Evolutionary conservation across 2,888 invertebrate species (phyloP).

Genomic region (Melanchra persicariae): DNA sequence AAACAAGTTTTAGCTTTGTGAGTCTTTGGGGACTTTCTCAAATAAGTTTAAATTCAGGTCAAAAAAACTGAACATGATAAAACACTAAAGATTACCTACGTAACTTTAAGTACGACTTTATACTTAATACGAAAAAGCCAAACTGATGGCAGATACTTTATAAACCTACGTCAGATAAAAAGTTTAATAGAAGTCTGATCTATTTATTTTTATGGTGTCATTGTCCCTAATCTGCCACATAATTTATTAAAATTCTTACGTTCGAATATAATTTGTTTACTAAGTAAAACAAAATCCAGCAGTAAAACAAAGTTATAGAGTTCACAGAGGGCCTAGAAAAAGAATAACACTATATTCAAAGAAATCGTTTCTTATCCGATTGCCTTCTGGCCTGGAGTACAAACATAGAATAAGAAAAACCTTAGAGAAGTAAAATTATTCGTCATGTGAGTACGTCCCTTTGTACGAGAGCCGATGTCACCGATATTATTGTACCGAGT

Average conservation of each 20-base stretch:
- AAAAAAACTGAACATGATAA: constrained; percentile 33
- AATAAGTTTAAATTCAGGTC: constrained; percentile 8
- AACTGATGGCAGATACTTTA: neutral
- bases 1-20: constrained; percentile 10
- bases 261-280: neutral
- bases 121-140: neutral
- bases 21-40: neutral
- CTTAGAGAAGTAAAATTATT: neutral
- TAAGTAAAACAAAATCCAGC: neutral
- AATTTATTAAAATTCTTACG: neutral
- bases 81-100: constrained; percentile 24
- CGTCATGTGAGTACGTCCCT: too few species aligned
- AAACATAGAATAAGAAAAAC: constrained; percentile 9
- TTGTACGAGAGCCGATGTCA: too few species aligned
- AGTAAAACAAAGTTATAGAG: constrained; percentile 9
- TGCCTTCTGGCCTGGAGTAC: constrained; percentile 7
- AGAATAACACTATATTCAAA: constrained; percentile 37
- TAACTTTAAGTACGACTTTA: neutral
- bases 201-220: neutral
- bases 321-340: constrained; percentile 4
- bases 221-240: neutral
- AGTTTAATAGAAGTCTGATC: neutral
- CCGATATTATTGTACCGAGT: too few species aligned
- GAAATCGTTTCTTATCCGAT: constrained; percentile 25
- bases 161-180: neutral